Percentiles rank a stretch among this genome's conserved stretches.
Conservation (phyloP, 2,888 invertebrate genomes). For the Nemotelus nigrinus region DNA sequence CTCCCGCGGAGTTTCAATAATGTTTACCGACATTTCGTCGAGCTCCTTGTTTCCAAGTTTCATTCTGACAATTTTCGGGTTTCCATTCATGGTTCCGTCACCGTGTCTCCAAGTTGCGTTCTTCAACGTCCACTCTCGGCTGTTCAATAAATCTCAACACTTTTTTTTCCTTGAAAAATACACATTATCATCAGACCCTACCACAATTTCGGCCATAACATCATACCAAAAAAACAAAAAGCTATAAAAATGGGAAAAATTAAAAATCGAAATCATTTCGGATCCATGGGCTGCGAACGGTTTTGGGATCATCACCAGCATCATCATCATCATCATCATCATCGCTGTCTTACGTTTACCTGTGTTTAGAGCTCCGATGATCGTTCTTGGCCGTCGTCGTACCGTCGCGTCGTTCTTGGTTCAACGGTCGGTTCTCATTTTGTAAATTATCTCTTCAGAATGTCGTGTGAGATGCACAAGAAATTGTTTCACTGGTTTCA, state of each 20-base stretch:
- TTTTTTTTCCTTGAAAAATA: constrained; percentile 32
- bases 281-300: not conserved
- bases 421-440: constrained; percentile 27
- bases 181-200: constrained; percentile 38
- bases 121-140: not conserved
- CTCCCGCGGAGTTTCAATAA: constrained; percentile 42
- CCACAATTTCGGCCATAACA: constrained; percentile 35
- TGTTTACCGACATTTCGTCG: constrained; percentile 14
- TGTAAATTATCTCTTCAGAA: constrained; percentile 40
- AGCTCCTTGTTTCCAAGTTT: constrained; percentile 39
- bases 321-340: not conserved
- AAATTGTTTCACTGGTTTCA: constrained; percentile 39
- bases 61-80: constrained; percentile 35
- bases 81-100: constrained; percentile 38
- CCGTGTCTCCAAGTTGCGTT: constrained; percentile 2
- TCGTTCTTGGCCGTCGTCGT: not conserved
- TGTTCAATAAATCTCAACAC: constrained; percentile 43
- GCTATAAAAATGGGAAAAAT: not conserved
- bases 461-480: constrained; percentile 33
- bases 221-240: constrained; percentile 8
- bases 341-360: constrained; percentile 11
- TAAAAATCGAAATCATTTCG: constrained; percentile 29
- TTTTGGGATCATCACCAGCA: not conserved
- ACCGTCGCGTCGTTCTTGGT: not conserved
- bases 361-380: not conserved